phyloP scores from a whole-genome alignment of 2,888 invertebrate species.

The Arge pagana region DNA sequence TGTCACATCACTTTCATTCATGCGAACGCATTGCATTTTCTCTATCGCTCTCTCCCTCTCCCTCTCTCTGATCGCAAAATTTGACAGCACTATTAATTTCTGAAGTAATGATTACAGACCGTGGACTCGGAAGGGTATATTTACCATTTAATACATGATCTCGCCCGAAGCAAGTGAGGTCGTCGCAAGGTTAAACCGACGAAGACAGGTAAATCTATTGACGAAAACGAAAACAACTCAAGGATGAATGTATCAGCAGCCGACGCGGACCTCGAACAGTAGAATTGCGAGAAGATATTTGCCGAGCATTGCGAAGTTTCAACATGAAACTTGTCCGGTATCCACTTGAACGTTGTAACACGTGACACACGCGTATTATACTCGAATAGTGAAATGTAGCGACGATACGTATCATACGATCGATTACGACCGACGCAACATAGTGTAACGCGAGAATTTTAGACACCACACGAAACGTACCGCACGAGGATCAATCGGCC shows the following conservation, averaged over 20 bases:
- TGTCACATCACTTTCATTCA: conserved; percentile 4
- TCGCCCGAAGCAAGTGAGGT: conserved; percentile 5
- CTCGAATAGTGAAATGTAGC: too few species aligned
- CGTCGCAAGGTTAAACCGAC: not conserved
- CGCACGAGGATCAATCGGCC: conserved; percentile 14
- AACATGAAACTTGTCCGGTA: not conserved
- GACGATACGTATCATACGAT: too few species aligned
- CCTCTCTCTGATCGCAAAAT: too few species aligned
- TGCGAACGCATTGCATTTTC: not conserved
- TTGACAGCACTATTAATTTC: too few species aligned
- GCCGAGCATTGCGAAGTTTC: not conserved
- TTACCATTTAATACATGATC: conserved; percentile 18
- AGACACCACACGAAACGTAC: conserved; percentile 13
- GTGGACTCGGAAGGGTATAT: too few species aligned
- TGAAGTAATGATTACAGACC: too few species aligned
- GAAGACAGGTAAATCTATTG: not conserved
- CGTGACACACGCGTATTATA: too few species aligned
- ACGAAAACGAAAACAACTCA: not conserved
- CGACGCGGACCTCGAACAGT: not conserved
- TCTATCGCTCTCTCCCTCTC: too few species aligned
- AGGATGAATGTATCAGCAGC: not conserved
- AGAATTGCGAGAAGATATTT: not conserved
- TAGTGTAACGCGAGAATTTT: too few species aligned
- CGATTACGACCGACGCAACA: too few species aligned
- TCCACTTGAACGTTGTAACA: too few species aligned